phyloP scores from a whole-genome alignment of 2,797 vertebrate species.

The Choloepus didactylus region DNA sequence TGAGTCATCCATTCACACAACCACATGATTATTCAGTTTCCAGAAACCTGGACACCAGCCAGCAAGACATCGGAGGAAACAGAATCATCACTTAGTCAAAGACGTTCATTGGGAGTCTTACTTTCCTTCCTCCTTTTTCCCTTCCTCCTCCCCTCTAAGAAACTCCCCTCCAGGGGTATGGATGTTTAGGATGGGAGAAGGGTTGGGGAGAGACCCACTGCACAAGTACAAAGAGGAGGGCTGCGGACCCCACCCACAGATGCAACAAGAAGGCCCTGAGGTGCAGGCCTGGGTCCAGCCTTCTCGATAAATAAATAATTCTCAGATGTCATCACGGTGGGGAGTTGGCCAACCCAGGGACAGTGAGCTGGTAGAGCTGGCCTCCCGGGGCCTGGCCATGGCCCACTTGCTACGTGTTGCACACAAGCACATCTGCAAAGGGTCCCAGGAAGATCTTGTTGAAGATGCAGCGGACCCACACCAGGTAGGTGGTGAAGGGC shows the following conservation, averaged over 20 bases:
- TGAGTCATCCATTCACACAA: slow-evolving; percentile 29
- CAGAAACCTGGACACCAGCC: background rate
- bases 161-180: background rate
- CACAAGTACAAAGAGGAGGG: background rate
- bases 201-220: fast-evolving
- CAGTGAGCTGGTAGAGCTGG: background rate
- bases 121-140: background rate
- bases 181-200: background rate
- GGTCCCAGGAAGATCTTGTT: slow-evolving; percentile 97
- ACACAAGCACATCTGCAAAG: slow-evolving; percentile 97
- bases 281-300: slow-evolving; percentile 79
- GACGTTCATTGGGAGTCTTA: background rate
- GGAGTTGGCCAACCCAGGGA: background rate
- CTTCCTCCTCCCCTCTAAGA: background rate
- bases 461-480: slow-evolving; percentile 99
- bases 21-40: background rate
- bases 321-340: slow-evolving; percentile 35
- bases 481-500: slow-evolving; percentile 97
- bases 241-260: slow-evolving; percentile 29
- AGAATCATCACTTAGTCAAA: background rate
- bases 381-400: background rate
- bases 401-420: slow-evolving; percentile 91
- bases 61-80: background rate
- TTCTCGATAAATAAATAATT: slow-evolving; percentile 74
- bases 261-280: slow-evolving; percentile 71